Base-by-base conservation (phyloP, 1,140 invertebrate species). In the Zaprionus tsacasi region DNA sequence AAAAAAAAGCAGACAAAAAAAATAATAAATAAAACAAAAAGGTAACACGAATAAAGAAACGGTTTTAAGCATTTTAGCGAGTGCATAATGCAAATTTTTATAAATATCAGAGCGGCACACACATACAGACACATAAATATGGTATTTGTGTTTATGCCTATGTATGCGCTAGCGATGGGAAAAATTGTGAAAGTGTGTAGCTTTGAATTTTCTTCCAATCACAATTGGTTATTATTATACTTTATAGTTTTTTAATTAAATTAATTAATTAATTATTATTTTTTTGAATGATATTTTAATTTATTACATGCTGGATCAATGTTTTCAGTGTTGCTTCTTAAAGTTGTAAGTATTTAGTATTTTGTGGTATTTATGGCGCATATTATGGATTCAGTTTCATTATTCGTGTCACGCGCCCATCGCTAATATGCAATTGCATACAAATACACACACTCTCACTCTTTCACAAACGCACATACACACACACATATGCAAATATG, bases 61-160 rank as follows among this genome's bases (percentile, higher is more conserved):
- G 15, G 58, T 70, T 69, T 60, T 50, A 56, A 68, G 30, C 21
- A 69, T 68, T 69, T 74, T 56, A 55, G 56, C 70, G 65, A 61
- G 64, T 68, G 56, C 64, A 67, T 60, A 55, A 66, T 72, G 56
- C 60, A 71, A 54, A 70, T 66, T 66, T 43, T 61, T 67, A 55
- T 54, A 67, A 48, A 45, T 58, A 71, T 40, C 40, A 45, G 33
- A 54, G 17, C 36, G 25, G 17, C 38, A 59, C 57, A 59, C 56
- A 21, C 35, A 58, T 17, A 58, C 57, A 43, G 38, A 43, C 13
- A 38, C 35, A 38, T 17, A 21, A 10, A 25, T 17, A 21, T 35
- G 7, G 15, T 17, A 12, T 43, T 48, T 38, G 25, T 40, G n/a
- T 59, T 21, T 52, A 25, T 64, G 21, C 13, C 52, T 64, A 43